A percentile compares a stretch with the other conserved stretches of the same genome.
Evolutionary conservation across 1,140 invertebrate species (phyloP).

Genomic region (Zophobas morio): DNA sequence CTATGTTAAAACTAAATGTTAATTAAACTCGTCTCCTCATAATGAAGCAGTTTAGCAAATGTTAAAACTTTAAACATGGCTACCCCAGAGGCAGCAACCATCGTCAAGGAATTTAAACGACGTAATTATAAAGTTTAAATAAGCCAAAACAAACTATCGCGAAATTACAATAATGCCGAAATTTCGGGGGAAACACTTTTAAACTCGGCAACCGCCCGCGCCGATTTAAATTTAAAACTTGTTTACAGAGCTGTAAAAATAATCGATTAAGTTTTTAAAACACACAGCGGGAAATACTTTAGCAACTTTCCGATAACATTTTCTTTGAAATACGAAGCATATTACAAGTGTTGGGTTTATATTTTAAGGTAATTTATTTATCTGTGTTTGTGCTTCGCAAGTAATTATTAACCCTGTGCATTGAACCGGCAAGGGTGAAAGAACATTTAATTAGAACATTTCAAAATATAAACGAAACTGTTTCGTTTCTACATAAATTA

Average conservation of each 20-base stretch:
- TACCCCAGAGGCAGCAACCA: slow-evolving; percentile 33
- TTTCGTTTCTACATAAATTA: slow-evolving; percentile 16
- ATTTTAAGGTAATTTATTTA: too few species aligned
- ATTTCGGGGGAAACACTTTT: not conserved
- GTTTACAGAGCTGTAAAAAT: slow-evolving; percentile 8
- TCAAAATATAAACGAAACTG: slow-evolving; percentile 18
- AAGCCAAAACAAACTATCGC: slow-evolving; percentile 34
- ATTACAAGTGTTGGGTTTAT: not conserved
- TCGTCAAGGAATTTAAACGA: slow-evolving; percentile 44
- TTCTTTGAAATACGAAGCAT: not conserved
- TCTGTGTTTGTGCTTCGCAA: not conserved
- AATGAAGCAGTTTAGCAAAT: slow-evolving; percentile 42
- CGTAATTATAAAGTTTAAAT: slow-evolving; percentile 37
- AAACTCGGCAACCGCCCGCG: not conserved
- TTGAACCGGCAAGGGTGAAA: not conserved
- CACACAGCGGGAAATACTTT: not conserved
- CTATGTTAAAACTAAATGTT: slow-evolving; percentile 41
- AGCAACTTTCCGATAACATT: not conserved
- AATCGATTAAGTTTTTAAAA: slow-evolving; percentile 2
- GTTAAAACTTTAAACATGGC: slow-evolving; percentile 41
- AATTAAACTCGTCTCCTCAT: slow-evolving; percentile 40
- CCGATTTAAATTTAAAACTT: slow-evolving; percentile 21
- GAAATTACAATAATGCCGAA: not conserved
- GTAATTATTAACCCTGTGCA: slow-evolving; percentile 10
- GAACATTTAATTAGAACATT: slow-evolving; percentile 19